Base-by-base conservation (phyloP, 2,113 vertebrate genomes). In the Gasterosteus aculeatus region DNA sequence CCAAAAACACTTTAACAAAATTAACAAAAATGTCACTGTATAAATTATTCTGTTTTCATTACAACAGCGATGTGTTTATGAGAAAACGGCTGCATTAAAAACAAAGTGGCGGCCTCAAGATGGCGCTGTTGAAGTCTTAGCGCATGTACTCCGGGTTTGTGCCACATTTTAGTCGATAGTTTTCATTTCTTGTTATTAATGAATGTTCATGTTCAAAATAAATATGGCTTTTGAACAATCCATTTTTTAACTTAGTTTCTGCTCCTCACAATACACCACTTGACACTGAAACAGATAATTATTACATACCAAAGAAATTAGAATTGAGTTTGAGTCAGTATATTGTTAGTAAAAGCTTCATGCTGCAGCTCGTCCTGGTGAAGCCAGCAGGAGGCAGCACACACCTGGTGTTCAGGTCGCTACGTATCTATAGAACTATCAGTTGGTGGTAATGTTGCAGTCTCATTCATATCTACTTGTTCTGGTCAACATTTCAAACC, bases 1-100 rank as follows among this genome's bases (percentile, higher is more conserved):
- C 96, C 96, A 98, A 99, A 96, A 99, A 98, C 97, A 98, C 97
- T 98, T 98, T 97, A 98, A 98, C 99, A 99, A 69, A 18, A 63
- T 14, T 57, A 69, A 58, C 8, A 75, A 58, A 33, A 68, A 14
- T 3, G 12, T 59, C 16, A 10, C 5, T 53, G 44, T 49, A 42
- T 66, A 54, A 77, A 8, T 77, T 42, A 69, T 77, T 77, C 19
- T 59, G 10, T 39, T 44, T 39, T 42, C 1, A 44, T 39, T 22
- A 22, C 33, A 19, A 14, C n/a, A 69, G 31, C 10, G 10, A 33
- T 51, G 38, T 65, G 14, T 61, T 66, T 65, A 61, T 72, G 1
- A n/a, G 2, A 1, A 12, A 26, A 22, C 29, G 35, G 31, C 18
- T 26, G 16, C 12, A 11, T 65, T 64, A 61, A 60, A 71, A 44